These are phyloP conservation scores for Arenaria interpres DNA, from an alignment of 2,113 vertebrate species.

Conservation along the genomic window DNA sequence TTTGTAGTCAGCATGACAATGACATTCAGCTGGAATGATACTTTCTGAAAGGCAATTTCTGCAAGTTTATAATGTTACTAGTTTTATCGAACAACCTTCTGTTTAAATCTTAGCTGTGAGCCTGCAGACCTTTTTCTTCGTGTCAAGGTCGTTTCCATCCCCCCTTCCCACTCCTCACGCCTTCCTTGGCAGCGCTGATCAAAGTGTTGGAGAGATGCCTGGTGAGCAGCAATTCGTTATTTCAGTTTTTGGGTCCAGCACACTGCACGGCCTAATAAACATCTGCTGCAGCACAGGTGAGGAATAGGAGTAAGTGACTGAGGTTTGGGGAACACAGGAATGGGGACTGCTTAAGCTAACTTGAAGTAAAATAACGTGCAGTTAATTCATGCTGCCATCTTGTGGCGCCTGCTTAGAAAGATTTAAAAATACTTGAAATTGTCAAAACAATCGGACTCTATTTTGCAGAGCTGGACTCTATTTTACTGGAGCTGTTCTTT, in stretches of 20 bases:
- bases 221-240: neutral
- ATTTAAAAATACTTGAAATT: neutral
- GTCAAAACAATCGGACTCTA: neutral
- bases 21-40: neutral
- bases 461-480: neutral
- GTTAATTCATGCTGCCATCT: neutral
- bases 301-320: neutral
- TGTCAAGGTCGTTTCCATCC: neutral
- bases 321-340: neutral
- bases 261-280: neutral
- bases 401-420: neutral
- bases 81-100: neutral
- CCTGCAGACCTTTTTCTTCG: neutral
- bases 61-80: rapidly evolving
- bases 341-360: neutral
- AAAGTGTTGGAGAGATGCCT: neutral
- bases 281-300: neutral
- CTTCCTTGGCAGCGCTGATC: rapidly evolving
- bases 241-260: neutral
- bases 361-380: neutral
- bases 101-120: neutral
- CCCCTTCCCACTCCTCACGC: neutral
- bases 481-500: neutral
- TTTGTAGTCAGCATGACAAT: neutral
- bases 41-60: neutral